phyloP scores from a whole-genome alignment of 2,113 vertebrate species.

The Hipposideros armiger region DNA sequence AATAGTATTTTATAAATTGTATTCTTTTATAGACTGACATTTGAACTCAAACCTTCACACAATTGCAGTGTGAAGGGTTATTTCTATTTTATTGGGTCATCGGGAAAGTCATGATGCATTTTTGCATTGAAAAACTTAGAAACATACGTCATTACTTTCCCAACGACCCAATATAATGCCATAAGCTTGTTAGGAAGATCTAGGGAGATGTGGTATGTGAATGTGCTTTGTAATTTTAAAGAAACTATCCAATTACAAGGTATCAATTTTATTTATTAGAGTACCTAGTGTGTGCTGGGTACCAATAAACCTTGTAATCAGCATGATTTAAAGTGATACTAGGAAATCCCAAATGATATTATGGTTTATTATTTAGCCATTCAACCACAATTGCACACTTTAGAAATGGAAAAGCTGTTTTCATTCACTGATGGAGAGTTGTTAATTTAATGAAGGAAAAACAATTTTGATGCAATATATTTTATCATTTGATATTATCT shows the following conservation, averaged over 20 bases:
- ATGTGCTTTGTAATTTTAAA: slow-evolving; percentile 56
- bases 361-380: slow-evolving; percentile 71
- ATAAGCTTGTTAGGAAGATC: slow-evolving; percentile 48
- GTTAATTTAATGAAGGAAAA: slow-evolving; percentile 77
- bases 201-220: background rate
- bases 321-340: slow-evolving; percentile 74
- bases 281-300: slow-evolving; percentile 47
- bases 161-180: background rate
- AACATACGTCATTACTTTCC: too few species aligned
- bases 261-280: slow-evolving; percentile 73
- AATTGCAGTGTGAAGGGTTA: background rate
- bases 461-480: slow-evolving; percentile 68
- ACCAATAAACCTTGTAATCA: slow-evolving; percentile 76
- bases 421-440: slow-evolving; percentile 59
- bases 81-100: slow-evolving; percentile 5
- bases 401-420: slow-evolving; percentile 69
- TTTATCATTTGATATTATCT: slow-evolving; percentile 72
- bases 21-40: slow-evolving; percentile 1
- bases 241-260: slow-evolving; percentile 26
- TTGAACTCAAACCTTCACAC: slow-evolving; percentile 10
- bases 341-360: slow-evolving; percentile 63
- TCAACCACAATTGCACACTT: slow-evolving; percentile 54
- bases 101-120: too few species aligned
- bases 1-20: background rate
- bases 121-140: too few species aligned